Conservation (phyloP, 2,888 invertebrate species). For the Lycocerus yunnanus region DNA sequence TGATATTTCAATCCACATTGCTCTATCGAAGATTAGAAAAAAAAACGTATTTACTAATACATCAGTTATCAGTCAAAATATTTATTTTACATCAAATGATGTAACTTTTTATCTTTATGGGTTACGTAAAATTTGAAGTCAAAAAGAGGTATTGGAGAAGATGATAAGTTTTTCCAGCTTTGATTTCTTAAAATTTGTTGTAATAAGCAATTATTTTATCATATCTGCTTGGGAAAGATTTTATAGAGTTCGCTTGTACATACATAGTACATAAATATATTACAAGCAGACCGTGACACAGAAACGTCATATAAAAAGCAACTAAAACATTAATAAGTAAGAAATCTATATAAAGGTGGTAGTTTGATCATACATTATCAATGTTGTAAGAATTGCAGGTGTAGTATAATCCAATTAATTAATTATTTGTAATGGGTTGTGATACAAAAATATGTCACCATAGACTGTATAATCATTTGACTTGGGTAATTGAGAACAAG, state of each 20-base stretch:
- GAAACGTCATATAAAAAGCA: constrained; percentile 27
- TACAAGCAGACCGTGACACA: constrained; percentile 23
- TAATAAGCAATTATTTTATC: not conserved
- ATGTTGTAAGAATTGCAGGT: constrained; percentile 28
- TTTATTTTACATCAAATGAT: constrained; percentile 20
- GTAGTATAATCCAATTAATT: constrained; percentile 20
- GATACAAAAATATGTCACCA: not conserved
- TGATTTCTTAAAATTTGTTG: not conserved
- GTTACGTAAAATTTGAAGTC: constrained; percentile 9
- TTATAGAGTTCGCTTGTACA: not conserved
- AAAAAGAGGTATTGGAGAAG: not conserved
- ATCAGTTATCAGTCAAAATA: constrained; percentile 24
- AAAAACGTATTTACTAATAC: constrained; percentile 10
- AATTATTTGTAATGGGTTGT: not conserved
- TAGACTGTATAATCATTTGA: not conserved
- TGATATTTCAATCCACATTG: not conserved
- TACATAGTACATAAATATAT: not conserved
- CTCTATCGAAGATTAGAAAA: not conserved
- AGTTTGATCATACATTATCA: constrained; percentile 16
- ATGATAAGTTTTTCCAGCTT: not conserved
- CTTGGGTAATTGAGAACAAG: not conserved
- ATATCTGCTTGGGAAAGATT: not conserved
- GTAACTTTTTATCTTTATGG: constrained; percentile 20
- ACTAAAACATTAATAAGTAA: constrained; percentile 23
- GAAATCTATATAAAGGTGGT: constrained; percentile 21